A percentile compares a stretch with the other conserved stretches of the same genome.
Evolutionary conservation across 2,888 invertebrate genomes (phyloP).

Genomic region (Dioctria linearis): DNA sequence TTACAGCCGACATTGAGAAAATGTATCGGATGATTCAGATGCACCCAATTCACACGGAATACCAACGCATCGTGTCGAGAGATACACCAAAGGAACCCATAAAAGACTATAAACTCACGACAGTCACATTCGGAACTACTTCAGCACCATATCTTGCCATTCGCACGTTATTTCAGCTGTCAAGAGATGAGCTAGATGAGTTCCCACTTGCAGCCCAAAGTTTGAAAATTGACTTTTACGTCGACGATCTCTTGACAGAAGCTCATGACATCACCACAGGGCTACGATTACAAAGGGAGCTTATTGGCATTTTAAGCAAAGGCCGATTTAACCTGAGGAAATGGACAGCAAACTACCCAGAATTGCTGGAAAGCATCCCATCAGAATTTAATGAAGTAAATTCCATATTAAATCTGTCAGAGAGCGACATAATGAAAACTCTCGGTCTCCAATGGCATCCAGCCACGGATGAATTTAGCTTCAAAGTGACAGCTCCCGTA

Average conservation of each 20-base stretch:
- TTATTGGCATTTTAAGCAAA: neutral
- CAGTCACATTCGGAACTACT: too few relatives aligned
- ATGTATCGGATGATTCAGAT: too few relatives aligned
- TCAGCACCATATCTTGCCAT: slow-evolving; percentile 7
- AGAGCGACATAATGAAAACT: neutral
- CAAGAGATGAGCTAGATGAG: neutral
- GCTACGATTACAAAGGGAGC: neutral
- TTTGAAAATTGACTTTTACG: neutral
- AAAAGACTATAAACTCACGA: too few relatives aligned
- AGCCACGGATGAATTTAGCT: neutral
- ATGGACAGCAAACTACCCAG: neutral
- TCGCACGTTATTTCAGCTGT: neutral
- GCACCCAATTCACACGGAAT: too few relatives aligned
- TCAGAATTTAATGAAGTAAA: neutral
- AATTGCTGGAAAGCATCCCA: neutral
- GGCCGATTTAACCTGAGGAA: neutral
- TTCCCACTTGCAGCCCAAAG: neutral
- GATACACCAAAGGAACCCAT: too few relatives aligned
- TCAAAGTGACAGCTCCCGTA: neutral
- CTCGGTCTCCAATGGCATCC: neutral
- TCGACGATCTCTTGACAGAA: neutral
- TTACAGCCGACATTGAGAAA: too few relatives aligned
- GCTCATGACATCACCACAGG: neutral
- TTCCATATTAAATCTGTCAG: neutral
- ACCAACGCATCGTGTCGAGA: too few relatives aligned